phyloP scores from a whole-genome alignment of 2,888 invertebrate species.

The Globia sparganii region DNA sequence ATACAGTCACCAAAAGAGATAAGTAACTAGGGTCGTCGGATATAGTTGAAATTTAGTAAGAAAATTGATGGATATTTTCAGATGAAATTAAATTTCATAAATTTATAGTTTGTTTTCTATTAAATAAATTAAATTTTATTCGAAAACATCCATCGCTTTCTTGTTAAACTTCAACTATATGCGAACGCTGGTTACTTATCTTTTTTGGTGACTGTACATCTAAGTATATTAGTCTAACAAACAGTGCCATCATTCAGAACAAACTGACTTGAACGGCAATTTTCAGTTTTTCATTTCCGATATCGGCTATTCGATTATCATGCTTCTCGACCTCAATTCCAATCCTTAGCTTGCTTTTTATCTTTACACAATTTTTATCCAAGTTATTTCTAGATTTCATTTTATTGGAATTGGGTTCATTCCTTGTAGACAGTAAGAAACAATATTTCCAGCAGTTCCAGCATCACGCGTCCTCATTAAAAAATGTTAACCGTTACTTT shows the following conservation, averaged over 20 bases:
- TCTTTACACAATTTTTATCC: background rate
- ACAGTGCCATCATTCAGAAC: background rate
- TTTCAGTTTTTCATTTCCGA: constrained; percentile 14
- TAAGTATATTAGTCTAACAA: background rate
- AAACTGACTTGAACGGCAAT: background rate
- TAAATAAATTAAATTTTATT: too few relatives aligned
- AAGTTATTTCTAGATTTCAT: background rate
- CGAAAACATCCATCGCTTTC: too few relatives aligned
- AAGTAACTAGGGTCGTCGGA: too few relatives aligned
- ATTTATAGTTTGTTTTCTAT: too few relatives aligned
- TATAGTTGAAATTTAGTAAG: too few relatives aligned
- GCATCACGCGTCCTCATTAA: background rate
- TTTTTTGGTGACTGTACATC: too few relatives aligned
- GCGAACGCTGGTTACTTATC: too few relatives aligned
- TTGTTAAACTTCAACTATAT: too few relatives aligned
- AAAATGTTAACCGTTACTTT: background rate
- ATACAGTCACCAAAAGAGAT: too few relatives aligned
- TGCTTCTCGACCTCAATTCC: constrained; percentile 7
- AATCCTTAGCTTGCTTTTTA: background rate
- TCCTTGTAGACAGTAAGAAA: background rate
- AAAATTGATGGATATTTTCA: too few relatives aligned
- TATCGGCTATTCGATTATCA: background rate
- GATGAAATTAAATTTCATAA: too few relatives aligned
- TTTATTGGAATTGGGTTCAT: background rate
- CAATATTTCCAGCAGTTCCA: background rate